These are phyloP conservation scores for Varanus komodoensis DNA, from an alignment of 2,113 vertebrate species.

Conservation along the genomic window DNA sequence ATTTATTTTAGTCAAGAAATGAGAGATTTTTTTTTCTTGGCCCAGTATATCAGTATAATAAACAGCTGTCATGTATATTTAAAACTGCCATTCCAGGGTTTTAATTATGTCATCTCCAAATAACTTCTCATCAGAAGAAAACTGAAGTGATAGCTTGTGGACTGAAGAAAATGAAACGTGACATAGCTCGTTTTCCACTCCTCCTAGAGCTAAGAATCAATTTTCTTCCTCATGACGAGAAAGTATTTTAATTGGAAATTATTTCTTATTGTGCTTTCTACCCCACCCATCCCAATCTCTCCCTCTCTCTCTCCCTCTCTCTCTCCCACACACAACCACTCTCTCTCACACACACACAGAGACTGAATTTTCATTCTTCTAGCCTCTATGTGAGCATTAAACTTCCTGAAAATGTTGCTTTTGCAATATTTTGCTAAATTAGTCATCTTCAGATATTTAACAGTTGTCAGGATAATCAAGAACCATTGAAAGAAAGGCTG, in stretches of 20 bases:
- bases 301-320: no score
- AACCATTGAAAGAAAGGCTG: background rate
- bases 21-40: slow-evolving; percentile 14
- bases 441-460: slow-evolving; percentile 42
- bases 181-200: slow-evolving; percentile 61
- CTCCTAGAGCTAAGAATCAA: slow-evolving; percentile 72
- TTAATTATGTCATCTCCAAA: slow-evolving; percentile 77
- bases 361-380: slow-evolving; percentile 32
- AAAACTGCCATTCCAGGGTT: slow-evolving; percentile 64
- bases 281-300: no score
- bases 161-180: slow-evolving; percentile 74
- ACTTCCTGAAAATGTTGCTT: slow-evolving; percentile 3
- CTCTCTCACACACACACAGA: background rate
- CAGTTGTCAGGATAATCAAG: slow-evolving; percentile 30
- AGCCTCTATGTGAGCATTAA: background rate
- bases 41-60: slow-evolving; percentile 64
- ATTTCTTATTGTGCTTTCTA: slow-evolving; percentile 68
- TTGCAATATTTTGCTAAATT: slow-evolving; percentile 55
- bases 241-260: slow-evolving; percentile 78
- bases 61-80: slow-evolving; percentile 76
- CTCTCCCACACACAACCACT: no score
- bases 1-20: background rate
- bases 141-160: slow-evolving; percentile 65
- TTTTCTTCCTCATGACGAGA: slow-evolving; percentile 67
- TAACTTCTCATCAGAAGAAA: slow-evolving; percentile 68